Evolutionary conservation across 2,888 invertebrate genomes (phyloP), one percentile per base, ranked within the genome.

Genomic region (Lordiphosa andalusiaca): DNA sequence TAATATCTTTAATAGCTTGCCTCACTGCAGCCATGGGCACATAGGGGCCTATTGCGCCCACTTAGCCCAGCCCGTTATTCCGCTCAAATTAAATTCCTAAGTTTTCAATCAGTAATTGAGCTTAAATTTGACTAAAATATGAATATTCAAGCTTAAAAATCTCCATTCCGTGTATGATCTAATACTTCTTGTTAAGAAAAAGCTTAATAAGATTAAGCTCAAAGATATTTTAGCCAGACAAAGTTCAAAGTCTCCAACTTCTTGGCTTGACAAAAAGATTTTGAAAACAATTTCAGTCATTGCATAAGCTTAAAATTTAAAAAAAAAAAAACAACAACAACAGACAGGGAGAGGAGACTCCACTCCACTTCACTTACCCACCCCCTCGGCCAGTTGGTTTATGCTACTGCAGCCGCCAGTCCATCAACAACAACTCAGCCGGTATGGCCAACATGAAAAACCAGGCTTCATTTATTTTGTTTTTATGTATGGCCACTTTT

Each of bases 291-390:
- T 44, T 56, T 68, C 53, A 42, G 7, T 39, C 51, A 71, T 82
- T 78, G 83, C 83, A 67, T 78, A 76, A 75, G 82, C 19, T 46
- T 50, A 64, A 65, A 50, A 16, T 10, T 16, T 23, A n/a, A 21
- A 46, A 55, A 50, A 66, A 46, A 55, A 50, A 66, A 63, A 16
- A 16, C 2, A 1, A 16, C 44, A 41, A 44, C 46, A 52, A 63
- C 41, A 46, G 46, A 12, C 56, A 46, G 35, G 46, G 16, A 46
- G 33, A 39, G 41, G 44, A 46, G 33, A 39, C 50, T 10, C 25
- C 19, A 30, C 40, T 30, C 58, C 41, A 16, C 37, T 39, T 33
- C 12, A 35, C 48, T 13, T 21, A 25, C 25, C 23, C 13, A 12
- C 13, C 30, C 12, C 30, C 10, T 37, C 42, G 41, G 36, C 41